Percentiles rank a stretch among this genome's conserved stretches.
These are phyloP conservation scores for Heterotis niloticus DNA, from an alignment of 2,113 vertebrate genomes.

Conservation along the genomic window DNA sequence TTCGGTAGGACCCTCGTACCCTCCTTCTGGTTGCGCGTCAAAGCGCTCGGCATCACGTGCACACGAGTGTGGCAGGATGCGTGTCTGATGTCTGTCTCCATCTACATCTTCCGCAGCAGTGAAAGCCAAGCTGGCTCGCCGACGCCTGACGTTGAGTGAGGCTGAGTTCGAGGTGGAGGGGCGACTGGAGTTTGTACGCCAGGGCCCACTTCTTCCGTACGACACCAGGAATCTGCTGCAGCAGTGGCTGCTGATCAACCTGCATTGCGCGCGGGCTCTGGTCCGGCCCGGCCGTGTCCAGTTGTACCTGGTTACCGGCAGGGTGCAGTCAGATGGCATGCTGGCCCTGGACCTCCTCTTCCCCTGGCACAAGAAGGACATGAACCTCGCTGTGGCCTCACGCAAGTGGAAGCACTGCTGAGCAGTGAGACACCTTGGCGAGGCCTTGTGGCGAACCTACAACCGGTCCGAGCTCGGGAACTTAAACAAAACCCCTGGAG, in stretches of 20 bases:
- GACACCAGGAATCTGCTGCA: constrained; percentile 74
- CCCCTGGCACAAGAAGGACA: constrained; percentile 76
- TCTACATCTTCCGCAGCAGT: constrained; percentile 59
- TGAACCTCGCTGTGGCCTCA: constrained; percentile 64
- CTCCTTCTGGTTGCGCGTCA: too few relatives aligned
- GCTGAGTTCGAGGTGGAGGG: constrained; percentile 73
- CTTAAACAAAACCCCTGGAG: too few relatives aligned
- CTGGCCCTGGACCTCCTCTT: constrained; percentile 68
- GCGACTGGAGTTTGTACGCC: constrained; percentile 73
- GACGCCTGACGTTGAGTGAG: constrained; percentile 51
- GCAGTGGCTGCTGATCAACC: constrained; percentile 81
- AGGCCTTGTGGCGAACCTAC: too few relatives aligned
- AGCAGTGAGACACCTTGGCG: too few relatives aligned
- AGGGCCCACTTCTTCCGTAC: constrained; percentile 71
- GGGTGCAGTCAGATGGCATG: constrained; percentile 55
- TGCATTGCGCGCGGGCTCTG: constrained; percentile 65
- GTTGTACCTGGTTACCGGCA: constrained; percentile 74
- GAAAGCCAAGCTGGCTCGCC: constrained; percentile 72
- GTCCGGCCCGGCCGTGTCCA: constrained; percentile 61
- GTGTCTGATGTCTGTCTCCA: neutral
- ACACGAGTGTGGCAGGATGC: neutral
- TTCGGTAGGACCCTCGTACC: constrained; percentile 67
- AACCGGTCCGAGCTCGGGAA: too few relatives aligned
- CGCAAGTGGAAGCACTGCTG: constrained; percentile 81
- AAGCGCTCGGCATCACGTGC: too few relatives aligned